Evolutionary conservation across 2,888 invertebrate genomes (phyloP).

Genomic region (Sinhomidia bicolor): DNA sequence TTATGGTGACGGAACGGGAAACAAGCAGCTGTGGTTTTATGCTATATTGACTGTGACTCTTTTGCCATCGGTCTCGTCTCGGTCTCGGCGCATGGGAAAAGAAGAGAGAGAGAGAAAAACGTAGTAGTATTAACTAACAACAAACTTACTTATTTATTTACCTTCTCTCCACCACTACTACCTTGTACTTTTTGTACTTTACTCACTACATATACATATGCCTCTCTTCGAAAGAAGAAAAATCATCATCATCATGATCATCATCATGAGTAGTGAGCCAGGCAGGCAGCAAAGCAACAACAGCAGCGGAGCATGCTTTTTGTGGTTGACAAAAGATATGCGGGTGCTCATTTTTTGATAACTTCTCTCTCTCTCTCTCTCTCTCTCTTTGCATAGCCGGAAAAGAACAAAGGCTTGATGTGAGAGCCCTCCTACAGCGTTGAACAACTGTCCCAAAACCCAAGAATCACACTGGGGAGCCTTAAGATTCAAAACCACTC

Average conservation of each 20-base stretch:
- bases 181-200: not conserved
- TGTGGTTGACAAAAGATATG: constrained; percentile 75
- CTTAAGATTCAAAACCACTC: constrained; percentile 71
- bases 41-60: constrained; percentile 16
- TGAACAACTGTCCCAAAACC: constrained; percentile 80
- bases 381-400: constrained; percentile 73
- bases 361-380: constrained; percentile 42
- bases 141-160: no score
- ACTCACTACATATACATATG: not conserved
- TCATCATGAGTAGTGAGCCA: not conserved
- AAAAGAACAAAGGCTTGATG: constrained; percentile 79
- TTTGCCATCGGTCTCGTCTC: not conserved
- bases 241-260: not conserved
- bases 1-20: not conserved
- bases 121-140: no score
- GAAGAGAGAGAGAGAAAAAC: not conserved
- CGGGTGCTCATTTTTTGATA: constrained; percentile 67
- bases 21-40: not conserved
- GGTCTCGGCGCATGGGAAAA: no score
- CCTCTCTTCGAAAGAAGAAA: no score
- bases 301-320: constrained; percentile 60
- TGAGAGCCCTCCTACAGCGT: constrained; percentile 79
- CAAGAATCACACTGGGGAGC: constrained; percentile 80
- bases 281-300: not conserved
- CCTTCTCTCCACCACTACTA: no score